Evolutionary conservation across 2,888 invertebrate species (phyloP), one percentile per base, ranked within the genome.

Genomic region (Caenorhabditis wallacei): DNA sequence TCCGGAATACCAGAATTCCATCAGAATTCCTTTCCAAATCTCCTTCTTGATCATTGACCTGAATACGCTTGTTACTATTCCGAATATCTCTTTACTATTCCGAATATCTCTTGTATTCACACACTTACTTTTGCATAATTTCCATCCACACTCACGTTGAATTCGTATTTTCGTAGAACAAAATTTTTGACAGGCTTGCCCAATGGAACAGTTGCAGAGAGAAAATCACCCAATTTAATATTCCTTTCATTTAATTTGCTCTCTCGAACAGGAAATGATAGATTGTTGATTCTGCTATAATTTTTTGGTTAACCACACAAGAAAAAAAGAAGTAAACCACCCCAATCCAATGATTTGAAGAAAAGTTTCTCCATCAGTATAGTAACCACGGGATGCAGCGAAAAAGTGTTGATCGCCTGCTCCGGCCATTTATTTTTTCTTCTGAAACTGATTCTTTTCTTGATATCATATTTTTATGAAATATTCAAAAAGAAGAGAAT

Each of bases 151-250:
- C 4, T 51, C 20, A 64, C 64, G 18, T 24, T 48, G 48, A 51
- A 35, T 3, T 64, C 48, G 35, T 51, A 48, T 2, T 20, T 51
- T 24, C 30, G 11, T 10, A 16, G 30, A 18, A 18, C 11, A 18
- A 64, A 64, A 20, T 64, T 64, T 13, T 64, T 48, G 4, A 48
- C 30, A 13, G 48, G 64, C 20, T 64, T n/a, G 18, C 48, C 64
- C 11, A 64, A 8, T 1, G 64, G 51, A 5, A 64, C 64, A 5
- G 64, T 26, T 46, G 64, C 64, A 20, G 48, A 51, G 0, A 64
- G 13, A 3, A 64, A 64, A 26, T 64, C 48, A 8, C 64, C 64
- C 13, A 64, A 26, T 35, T 64, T 48, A n/a, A 64, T 64, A 20
- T 46, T 46, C 11, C 51, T 2, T 35, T 64, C 30, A 11, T 30